phyloP scores from a whole-genome alignment of 2,888 invertebrate genomes.

The Azorinus chamasolen region DNA sequence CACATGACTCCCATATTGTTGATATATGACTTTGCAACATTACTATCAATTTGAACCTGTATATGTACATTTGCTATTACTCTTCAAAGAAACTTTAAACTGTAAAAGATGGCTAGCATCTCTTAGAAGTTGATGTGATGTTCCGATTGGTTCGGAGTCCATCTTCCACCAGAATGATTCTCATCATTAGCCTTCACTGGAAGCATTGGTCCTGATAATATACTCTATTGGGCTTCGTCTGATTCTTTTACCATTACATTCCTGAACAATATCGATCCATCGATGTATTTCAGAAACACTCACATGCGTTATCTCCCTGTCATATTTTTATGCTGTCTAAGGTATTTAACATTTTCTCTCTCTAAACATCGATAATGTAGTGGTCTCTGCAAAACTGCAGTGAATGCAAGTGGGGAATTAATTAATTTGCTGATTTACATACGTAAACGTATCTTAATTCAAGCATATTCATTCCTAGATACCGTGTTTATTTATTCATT shows the following conservation, averaged over 20 bases:
- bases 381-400: too few relatives aligned
- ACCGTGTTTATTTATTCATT: too few relatives aligned
- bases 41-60: constrained; percentile 11
- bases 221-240: too few relatives aligned
- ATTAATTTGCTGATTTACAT: too few relatives aligned
- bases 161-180: constrained; percentile 3
- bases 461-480: too few relatives aligned
- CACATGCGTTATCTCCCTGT: too few relatives aligned
- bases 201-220: not conserved
- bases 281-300: too few relatives aligned
- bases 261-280: not conserved
- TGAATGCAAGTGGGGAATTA: too few relatives aligned
- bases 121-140: constrained; percentile 4
- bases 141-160: not conserved
- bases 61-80: not conserved
- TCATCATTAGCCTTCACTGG: not conserved
- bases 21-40: constrained; percentile 4
- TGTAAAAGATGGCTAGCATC: not conserved
- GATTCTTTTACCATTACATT: constrained; percentile 1
- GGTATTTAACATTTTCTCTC: too few relatives aligned
- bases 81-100: not conserved
- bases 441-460: too few relatives aligned
- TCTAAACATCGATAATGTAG: too few relatives aligned
- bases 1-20: constrained; percentile 14
- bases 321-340: too few relatives aligned